Percentiles rank a stretch among this genome's conserved stretches.
These are phyloP conservation scores for Allophyes oxyacanthae DNA, from an alignment of 2,888 invertebrate genomes.

Conservation along the genomic window DNA sequence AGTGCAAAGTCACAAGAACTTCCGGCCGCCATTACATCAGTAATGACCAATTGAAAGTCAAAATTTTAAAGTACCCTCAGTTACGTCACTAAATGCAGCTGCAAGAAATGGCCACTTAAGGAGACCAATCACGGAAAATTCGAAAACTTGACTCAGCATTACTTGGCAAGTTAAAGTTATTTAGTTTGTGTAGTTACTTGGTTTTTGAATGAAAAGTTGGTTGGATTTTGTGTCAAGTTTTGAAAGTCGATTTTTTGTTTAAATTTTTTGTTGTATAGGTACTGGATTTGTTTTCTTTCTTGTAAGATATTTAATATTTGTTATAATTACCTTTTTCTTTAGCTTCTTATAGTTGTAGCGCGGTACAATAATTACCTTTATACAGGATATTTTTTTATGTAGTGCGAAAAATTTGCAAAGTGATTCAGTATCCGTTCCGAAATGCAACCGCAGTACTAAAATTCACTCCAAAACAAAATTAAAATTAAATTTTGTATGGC, in stretches of 20 bases:
- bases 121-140: conserved; percentile 33
- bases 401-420: too few species aligned
- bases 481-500: too few species aligned
- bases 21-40: conserved; percentile 32
- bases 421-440: too few species aligned
- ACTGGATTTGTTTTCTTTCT: too few species aligned
- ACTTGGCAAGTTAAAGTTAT: conserved; percentile 26
- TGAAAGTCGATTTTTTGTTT: not conserved
- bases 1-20: not conserved
- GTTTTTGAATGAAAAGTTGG: conserved; percentile 7
- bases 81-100: conserved; percentile 32
- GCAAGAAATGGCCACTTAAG: conserved; percentile 26
- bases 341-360: too few species aligned
- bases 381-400: too few species aligned
- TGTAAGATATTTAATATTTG: too few species aligned
- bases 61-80: conserved; percentile 39
- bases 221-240: conserved; percentile 12
- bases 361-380: too few species aligned
- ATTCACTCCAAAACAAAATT: too few species aligned
- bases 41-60: conserved; percentile 49
- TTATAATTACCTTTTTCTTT: too few species aligned
- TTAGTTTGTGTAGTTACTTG: conserved; percentile 23
- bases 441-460: too few species aligned
- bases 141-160: conserved; percentile 23
- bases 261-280: not conserved